Evolutionary conservation across 2,797 vertebrate species (phyloP).

Genomic region (Merluccius polli): DNA sequence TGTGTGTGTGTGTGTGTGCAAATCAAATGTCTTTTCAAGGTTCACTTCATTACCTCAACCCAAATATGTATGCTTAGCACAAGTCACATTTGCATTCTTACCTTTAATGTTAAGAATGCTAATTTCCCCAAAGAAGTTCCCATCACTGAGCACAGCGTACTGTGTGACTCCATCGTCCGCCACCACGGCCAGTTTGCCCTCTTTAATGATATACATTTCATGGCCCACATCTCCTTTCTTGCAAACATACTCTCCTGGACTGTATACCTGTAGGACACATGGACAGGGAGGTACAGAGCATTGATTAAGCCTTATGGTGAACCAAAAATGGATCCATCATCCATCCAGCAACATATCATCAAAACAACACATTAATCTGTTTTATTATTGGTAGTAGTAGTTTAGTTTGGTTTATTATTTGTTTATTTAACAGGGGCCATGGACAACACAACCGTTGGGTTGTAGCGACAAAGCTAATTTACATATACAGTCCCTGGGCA

Average conservation of each 20-base stretch:
- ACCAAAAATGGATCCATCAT: background rate
- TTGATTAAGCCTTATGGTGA: background rate
- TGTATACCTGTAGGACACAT: slow-evolving; percentile 74
- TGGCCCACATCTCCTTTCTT: slow-evolving; percentile 88
- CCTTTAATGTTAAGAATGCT: slow-evolving; percentile 95
- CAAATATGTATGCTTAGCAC: background rate
- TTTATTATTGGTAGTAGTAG: background rate
- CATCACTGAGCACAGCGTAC: slow-evolving; percentile 82
- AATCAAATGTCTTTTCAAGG: background rate
- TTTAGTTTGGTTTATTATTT: background rate
- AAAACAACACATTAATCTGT: background rate
- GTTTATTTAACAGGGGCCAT: no score
- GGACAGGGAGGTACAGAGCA: background rate
- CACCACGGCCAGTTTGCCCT: slow-evolving; percentile 88
- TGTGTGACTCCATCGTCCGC: slow-evolving; percentile 86
- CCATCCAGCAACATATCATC: background rate
- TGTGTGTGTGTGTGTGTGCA: no score
- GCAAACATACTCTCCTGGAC: slow-evolving; percentile 92
- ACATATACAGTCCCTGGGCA: no score
- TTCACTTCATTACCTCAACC: background rate
- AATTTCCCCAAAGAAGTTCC: slow-evolving; percentile 95
- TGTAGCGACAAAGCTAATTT: no score
- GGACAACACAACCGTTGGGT: no score
- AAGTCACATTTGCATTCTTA: slow-evolving; percentile 32
- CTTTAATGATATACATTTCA: slow-evolving; percentile 94